Evolutionary conservation across 2,797 vertebrate genomes (phyloP), one percentile per base, ranked within the genome.

Genomic region (Myripristis murdjan): DNA sequence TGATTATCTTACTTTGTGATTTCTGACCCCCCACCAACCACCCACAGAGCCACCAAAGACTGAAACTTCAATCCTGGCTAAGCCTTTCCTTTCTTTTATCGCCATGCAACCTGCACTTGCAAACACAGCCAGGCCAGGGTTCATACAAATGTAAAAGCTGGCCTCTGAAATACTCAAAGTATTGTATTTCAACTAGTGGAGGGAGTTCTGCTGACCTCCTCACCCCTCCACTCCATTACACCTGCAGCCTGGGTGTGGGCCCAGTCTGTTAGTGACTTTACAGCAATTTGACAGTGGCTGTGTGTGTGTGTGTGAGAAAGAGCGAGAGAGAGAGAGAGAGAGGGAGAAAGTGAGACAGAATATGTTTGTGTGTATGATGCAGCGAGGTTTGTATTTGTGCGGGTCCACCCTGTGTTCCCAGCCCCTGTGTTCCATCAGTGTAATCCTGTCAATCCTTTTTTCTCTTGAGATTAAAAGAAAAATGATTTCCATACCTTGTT

Each of bases 81-180:
- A 37, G n/a, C 31, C 26, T 51, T 16, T 51, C 75, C 56, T 64
- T 24, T n/a, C 18, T 15, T 47, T 8, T 66, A 31, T 51, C 70
- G 52, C 23, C n/a, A 56, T 48, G n/a, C 8, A 16, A 20, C 28
- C 16, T 22, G 54, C 28, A 4, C 41, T 60, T 35, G 10, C 56
- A 39, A 61, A 46, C 44, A 67, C 15, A 31, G 28, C 28, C 15
- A n/a, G 10, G 14, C n/a, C 59, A 62, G 48, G 24, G 16, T 22
- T 56, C 26, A 64, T 60, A 37, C 43, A 62, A 63, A 81, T 70
- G 33, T 48, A 61, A 43, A 61, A 26, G 39, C 58, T 46, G 51
- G 43, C 51, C 2, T 71, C 35, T 75, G 46, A 70, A 66, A 64
- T 31, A 55, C 66, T 64, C 9, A 23, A 72, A 61, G 72, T 73